A percentile compares a stretch with the other conserved stretches of the same genome.
These are phyloP conservation scores for Plebejus melissa DNA, from an alignment of 2,888 invertebrate genomes.

Conservation along the genomic window DNA sequence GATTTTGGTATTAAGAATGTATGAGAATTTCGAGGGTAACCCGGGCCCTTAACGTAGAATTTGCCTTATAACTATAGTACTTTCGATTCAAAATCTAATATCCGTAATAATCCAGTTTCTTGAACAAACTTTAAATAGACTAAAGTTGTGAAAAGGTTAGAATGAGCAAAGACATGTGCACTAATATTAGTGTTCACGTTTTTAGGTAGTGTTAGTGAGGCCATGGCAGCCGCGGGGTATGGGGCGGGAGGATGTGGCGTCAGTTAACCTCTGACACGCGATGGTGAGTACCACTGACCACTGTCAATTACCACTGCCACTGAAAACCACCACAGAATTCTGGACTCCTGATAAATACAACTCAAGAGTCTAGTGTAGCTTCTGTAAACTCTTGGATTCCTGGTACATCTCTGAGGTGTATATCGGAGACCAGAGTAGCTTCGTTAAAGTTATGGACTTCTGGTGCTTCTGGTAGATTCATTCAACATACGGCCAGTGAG, in stretches of 20 bases:
- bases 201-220: conserved; percentile 13
- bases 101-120: background rate
- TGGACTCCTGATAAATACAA: background rate
- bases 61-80: no score
- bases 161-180: background rate
- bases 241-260: conserved; percentile 8
- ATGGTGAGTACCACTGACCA: conserved; percentile 13
- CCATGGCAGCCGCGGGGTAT: conserved; percentile 6
- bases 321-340: background rate
- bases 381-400: no score
- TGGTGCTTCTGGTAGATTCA: no score
- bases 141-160: background rate
- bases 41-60: no score
- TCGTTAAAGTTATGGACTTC: no score
- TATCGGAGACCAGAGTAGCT: no score
- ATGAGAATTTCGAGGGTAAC: no score
- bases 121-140: background rate
- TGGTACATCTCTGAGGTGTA: no score
- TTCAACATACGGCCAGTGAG: no score
- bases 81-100: background rate
- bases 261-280: conserved; percentile 17
- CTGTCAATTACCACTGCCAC: background rate
- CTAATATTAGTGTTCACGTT: conserved; percentile 1
- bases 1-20: no score
- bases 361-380: no score